Evolutionary conservation across 53 echinoderm and acorn worm genomes (phyloP), one percentile per base, ranked within the genome.

Genomic region (Temnopleurus reevesii): DNA sequence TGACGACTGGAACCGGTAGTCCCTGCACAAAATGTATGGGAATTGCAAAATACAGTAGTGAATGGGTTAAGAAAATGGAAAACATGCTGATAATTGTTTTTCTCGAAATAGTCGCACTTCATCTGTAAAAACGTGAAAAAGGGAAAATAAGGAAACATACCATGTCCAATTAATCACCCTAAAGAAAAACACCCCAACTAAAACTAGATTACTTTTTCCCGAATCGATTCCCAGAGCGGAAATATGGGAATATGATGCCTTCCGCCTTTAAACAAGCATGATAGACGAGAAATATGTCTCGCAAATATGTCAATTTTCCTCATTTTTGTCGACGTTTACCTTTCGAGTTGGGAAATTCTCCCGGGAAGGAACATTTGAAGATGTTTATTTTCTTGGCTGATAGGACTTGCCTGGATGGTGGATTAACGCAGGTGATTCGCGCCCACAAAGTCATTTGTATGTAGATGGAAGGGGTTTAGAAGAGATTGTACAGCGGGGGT

Each of bases 371-470:
- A 41, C 23, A 41, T 41, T 71, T 71, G 36, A 21, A 71, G 38
- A 38, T 71, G 19, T 71, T 71, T 56, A 38, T 63, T 33, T 71
- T 21, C 41, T 23, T 71, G 36, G 71, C n/a, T 71, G 30, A 21
- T n/a, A 41, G 9, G 41, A 38, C 41, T 36, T 71, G n/a, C 71
- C 71, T 43, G 19, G 71, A 41, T 21, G 41, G 5, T 8, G 71
- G 71, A 71, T 71, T 41, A 71, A 71, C 41, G 36, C 38, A 41
- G 79, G 23, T 49, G 49, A 28, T 35, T 46, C 13, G 3, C 79
- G 79, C 79, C 79, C 49, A 49, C 79, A 79, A 79, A 79, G 51
- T 51, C 24, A 79, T 79, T 79, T 79, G 79, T 47, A 79, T 79
- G 79, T 49, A 79, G 79, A 79, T 79, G 71, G 71, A 23, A 38